Percentiles rank a stretch among this genome's conserved stretches.
Conservation (phyloP, 2,113 vertebrate species). For the Seriola rivoliana region DNA sequence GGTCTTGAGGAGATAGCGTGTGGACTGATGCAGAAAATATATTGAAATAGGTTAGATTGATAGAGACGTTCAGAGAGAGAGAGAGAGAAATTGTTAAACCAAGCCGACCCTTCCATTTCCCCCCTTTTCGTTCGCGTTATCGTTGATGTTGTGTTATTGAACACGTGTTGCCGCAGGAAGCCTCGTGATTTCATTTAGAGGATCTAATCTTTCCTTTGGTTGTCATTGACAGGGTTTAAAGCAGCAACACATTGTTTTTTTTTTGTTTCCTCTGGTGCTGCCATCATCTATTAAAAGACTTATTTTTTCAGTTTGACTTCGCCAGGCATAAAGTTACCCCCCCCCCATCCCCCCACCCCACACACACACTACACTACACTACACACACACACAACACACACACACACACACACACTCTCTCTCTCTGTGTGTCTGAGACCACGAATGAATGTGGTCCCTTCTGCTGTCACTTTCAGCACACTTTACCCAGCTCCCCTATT, state of each 20-base stretch:
- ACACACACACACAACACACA: too few species aligned
- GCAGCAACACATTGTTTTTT: constrained; percentile 8
- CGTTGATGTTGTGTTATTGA: constrained; percentile 50
- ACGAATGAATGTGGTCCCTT: constrained; percentile 47
- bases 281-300: constrained; percentile 52
- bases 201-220: constrained; percentile 34
- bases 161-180: constrained; percentile 13
- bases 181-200: constrained; percentile 35
- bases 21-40: constrained; percentile 69
- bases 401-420: background rate
- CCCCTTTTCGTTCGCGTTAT: constrained; percentile 37
- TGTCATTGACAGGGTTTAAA: constrained; percentile 18
- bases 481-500: constrained; percentile 53
- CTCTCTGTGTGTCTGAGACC: constrained; percentile 34
- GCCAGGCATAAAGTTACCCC: background rate
- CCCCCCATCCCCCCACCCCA: background rate
- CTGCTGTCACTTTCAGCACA: constrained; percentile 70
- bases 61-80: constrained; percentile 40
- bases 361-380: too few species aligned
- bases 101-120: constrained; percentile 18
- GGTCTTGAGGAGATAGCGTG: constrained; percentile 59
- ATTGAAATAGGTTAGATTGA: constrained; percentile 72
- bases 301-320: constrained; percentile 44
- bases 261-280: constrained; percentile 45
- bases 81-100: constrained; percentile 32